Percentiles rank a stretch among this genome's conserved stretches.
phyloP scores from a whole-genome alignment of 2,113 vertebrate species.

The Bothrops jararaca region DNA sequence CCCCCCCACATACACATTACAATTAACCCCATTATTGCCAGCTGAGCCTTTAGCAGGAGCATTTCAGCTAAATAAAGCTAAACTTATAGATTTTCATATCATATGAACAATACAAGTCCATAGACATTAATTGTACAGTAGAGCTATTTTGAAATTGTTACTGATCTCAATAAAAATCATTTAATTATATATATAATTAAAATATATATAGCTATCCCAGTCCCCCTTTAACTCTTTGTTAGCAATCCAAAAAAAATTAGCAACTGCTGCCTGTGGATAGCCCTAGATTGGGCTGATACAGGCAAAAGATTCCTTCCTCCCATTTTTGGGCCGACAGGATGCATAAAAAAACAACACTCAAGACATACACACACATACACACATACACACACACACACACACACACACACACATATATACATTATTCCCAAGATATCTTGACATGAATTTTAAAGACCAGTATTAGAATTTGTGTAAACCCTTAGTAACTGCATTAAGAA shows the following conservation, averaged over 20 bases:
- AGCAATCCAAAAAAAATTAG: too few relatives aligned
- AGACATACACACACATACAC: too few relatives aligned
- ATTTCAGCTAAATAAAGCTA: background rate
- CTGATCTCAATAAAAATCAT: background rate
- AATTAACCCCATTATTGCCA: slow-evolving; percentile 18
- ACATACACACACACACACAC: too few relatives aligned
- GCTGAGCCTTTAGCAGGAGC: background rate
- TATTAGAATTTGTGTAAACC: background rate
- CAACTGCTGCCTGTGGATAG: too few relatives aligned
- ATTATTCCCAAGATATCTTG: too few relatives aligned
- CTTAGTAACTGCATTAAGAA: background rate
- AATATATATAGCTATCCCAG: too few relatives aligned
- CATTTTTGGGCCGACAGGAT: too few relatives aligned
- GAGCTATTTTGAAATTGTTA: background rate
- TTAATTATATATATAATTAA: background rate
- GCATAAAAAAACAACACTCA: too few relatives aligned
- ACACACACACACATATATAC: too few relatives aligned
- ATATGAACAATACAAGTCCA: background rate
- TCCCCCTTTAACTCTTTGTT: too few relatives aligned
- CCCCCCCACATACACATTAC: background rate
- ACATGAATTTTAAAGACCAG: background rate
- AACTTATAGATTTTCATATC: background rate
- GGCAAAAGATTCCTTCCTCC: too few relatives aligned
- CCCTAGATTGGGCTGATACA: too few relatives aligned
- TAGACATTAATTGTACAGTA: background rate